These are phyloP conservation scores for Ectemnius continuus DNA, from an alignment of 2,888 invertebrate species.

Conservation along the genomic window DNA sequence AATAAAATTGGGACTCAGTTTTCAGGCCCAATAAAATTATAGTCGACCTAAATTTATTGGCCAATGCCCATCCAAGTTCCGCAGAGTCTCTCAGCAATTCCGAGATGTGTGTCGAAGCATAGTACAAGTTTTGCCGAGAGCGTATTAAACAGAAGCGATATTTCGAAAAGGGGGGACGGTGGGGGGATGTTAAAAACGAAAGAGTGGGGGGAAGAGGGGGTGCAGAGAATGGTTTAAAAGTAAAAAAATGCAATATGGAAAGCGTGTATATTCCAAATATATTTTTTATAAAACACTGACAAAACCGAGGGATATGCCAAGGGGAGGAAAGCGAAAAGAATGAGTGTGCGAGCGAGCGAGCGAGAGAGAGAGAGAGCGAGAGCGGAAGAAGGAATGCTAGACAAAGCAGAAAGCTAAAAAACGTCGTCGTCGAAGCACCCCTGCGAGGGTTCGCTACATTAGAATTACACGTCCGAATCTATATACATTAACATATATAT, in stretches of 20 bases:
- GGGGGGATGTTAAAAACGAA: slow-evolving; percentile 37
- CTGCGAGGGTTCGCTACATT: slow-evolving; percentile 29
- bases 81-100: slow-evolving; percentile 51
- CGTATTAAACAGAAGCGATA: no score
- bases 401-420: no score
- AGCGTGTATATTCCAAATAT: slow-evolving; percentile 75
- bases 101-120: slow-evolving; percentile 59
- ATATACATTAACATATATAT: slow-evolving; percentile 45
- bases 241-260: slow-evolving; percentile 74
- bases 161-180: no score
- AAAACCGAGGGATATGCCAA: slow-evolving; percentile 64
- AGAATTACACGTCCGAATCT: slow-evolving; percentile 56
- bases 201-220: slow-evolving; percentile 38
- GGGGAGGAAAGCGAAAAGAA: slow-evolving; percentile 43
- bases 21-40: no score
- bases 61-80: no score
- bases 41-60: no score
- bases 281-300: slow-evolving; percentile 73
- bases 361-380: no score
- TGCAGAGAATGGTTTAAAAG: slow-evolving; percentile 50
- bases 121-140: slow-evolving; percentile 61
- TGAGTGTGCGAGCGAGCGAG: no score
- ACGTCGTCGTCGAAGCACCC: no score
- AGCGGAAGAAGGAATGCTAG: no score
- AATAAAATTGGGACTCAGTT: no score